Base-by-base conservation (phyloP, 1,140 invertebrate genomes). In the Zaprionus inermis region DNA sequence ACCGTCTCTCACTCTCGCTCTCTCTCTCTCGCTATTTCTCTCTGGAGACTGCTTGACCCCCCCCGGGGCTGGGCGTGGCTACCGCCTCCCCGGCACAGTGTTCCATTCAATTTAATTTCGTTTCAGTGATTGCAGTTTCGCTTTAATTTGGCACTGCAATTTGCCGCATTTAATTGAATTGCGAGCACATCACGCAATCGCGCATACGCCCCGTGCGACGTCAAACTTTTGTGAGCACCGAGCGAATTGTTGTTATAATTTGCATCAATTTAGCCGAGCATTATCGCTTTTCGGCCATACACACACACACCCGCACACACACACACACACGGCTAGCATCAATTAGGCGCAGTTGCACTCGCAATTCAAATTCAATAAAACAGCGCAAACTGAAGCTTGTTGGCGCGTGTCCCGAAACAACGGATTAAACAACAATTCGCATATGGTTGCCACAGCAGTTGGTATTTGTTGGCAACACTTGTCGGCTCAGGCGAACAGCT, bases 91-190 rank as follows among this genome's bases (percentile, higher is more conserved):
- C 30, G 9, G 7, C 5, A 1, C 30, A 32, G 9, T 32, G 30
- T 32, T 11, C 60, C 46, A 66, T 67, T 67, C 80, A 88, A 88
- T 86, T 86, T 74, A 79, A 82, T 82, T 88, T 79, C 66, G 73
- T 61, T 77, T 79, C 76, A 76, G 57, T 56, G 54, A 46, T 78
- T 65, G 61, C 79, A 67, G 81, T 80, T 74, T 84, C 60, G 76
- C 83, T 86, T 86, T 86, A 86, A 86, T 82, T 81, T 71, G 56
- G 32, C 32, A 44, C 32, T 63, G 41, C 46, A 63, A 44, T 59
- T 71, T 76, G 84, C 49, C 76, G 55, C 72, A 78, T 78, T 79
- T 78, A 77, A 86, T 83, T 88, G 79, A 86, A 86, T 83, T 77
- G 75, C 41, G 67, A 81, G 71, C 74, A 49, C 65, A 82, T 69